phyloP scores from a whole-genome alignment of 2,113 vertebrate genomes.

The Progne subis region DNA sequence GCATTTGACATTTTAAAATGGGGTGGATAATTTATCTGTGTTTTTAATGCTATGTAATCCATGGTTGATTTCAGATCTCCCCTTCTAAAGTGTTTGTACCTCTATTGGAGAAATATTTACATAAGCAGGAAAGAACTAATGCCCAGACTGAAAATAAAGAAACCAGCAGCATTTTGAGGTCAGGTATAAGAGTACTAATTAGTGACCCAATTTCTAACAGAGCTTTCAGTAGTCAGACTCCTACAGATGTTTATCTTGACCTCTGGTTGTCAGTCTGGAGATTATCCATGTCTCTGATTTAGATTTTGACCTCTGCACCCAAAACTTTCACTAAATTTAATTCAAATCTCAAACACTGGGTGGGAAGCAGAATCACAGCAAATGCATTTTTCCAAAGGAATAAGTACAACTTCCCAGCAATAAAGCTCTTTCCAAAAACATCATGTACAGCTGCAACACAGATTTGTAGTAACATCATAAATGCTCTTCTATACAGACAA shows the following conservation, averaged over 20 bases:
- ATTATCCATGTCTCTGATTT: background rate
- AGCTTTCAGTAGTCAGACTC: background rate
- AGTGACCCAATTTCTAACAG: constrained; percentile 7
- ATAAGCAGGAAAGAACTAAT: background rate
- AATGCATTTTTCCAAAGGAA: background rate
- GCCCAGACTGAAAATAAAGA: background rate
- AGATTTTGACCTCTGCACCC: background rate
- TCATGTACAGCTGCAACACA: background rate
- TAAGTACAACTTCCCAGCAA: background rate
- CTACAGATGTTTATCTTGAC: background rate
- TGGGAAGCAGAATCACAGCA: background rate
- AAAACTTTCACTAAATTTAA: background rate
- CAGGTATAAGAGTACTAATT: background rate
- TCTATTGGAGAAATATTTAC: constrained; percentile 15
- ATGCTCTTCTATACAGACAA: background rate
- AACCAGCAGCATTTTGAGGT: background rate
- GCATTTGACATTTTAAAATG: background rate
- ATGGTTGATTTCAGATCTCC: background rate
- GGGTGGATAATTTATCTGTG: background rate
- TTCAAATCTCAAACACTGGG: background rate
- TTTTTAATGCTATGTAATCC: background rate
- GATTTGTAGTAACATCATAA: background rate
- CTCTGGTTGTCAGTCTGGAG: background rate
- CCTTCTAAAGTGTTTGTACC: background rate
- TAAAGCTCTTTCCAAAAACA: background rate